Evolutionary conservation across 2,797 vertebrate species (phyloP).

Genomic region (Streptopelia turtur): DNA sequence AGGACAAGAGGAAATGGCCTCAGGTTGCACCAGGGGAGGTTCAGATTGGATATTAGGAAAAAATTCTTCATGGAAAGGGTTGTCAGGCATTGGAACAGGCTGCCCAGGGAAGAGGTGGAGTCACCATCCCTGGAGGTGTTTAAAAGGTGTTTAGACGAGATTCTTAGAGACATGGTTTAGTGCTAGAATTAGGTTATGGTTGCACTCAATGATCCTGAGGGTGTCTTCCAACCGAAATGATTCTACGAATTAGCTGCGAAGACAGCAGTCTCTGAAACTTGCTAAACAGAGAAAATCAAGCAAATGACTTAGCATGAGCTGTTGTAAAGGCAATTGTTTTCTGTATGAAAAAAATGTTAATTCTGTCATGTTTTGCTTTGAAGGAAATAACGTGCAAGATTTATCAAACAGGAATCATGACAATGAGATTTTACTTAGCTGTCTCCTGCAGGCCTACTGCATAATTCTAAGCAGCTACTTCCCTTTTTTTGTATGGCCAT

Average conservation of each 20-base stretch:
- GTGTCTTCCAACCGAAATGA: too few species aligned
- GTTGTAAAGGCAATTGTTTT: not conserved
- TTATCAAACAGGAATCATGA: not conserved
- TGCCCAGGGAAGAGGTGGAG: too few species aligned
- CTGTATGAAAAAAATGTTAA: not conserved
- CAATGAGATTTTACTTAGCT: not conserved
- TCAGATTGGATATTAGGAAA: too few species aligned
- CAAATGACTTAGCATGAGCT: not conserved
- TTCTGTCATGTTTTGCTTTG: not conserved
- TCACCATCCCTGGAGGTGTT: too few species aligned
- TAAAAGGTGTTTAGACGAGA: too few species aligned
- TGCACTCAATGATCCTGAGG: too few species aligned
- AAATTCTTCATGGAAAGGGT: too few species aligned
- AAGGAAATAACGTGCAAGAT: not conserved
- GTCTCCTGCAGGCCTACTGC: not conserved
- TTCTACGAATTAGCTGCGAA: not conserved
- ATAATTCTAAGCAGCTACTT: not conserved
- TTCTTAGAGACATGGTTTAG: too few species aligned
- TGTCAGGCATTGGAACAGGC: too few species aligned
- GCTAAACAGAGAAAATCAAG: not conserved
- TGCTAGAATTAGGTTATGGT: too few species aligned
- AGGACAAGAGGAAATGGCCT: too few species aligned
- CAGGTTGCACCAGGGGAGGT: too few species aligned
- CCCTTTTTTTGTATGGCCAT: not conserved
- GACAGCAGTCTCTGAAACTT: not conserved